phyloP scores from a whole-genome alignment of 2,113 vertebrate species.

The Felis catus region F.catus_Fca126_mat1.0 CM031423.1:74958501-74959000 shows the following conservation, averaged over 20 bases:
- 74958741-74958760: slow-evolving; percentile 40
- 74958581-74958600: slow-evolving; percentile 53
- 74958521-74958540: neutral
- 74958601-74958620: slow-evolving; percentile 57
- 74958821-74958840: neutral
- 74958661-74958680: slow-evolving; percentile 61
- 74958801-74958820: neutral
- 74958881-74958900: neutral
- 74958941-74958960: slow-evolving; percentile 10
- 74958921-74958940: neutral
- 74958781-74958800: neutral
- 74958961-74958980: neutral
- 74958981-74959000: neutral
- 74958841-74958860: neutral
- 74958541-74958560: slow-evolving; percentile 46
- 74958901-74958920: slow-evolving; percentile 42
- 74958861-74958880: neutral
- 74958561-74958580: slow-evolving; percentile 18
- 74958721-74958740: slow-evolving; percentile 42
- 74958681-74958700: slow-evolving; percentile 11
- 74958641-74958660: slow-evolving; percentile 59
- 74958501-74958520: neutral
- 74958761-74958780: slow-evolving; percentile 20
- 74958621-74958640: slow-evolving; percentile 56
- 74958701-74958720: slow-evolving; percentile 49